Conservation (phyloP, 2,113 vertebrate genomes). For the Sterna hirundo region DNA sequence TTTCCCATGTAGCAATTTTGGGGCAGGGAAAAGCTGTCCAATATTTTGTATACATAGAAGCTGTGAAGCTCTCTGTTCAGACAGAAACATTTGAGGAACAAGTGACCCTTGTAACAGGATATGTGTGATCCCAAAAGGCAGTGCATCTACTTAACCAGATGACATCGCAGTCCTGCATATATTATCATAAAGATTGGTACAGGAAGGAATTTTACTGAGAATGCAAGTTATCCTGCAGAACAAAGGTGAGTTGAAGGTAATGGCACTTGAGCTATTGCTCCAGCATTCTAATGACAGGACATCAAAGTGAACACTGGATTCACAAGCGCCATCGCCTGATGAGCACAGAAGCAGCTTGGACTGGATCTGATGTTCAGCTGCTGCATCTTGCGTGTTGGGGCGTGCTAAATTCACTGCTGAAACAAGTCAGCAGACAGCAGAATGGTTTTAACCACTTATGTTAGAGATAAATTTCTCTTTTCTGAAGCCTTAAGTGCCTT, state of each 20-base stretch:
- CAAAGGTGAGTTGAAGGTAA: constrained; percentile 67
- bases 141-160: constrained; percentile 65
- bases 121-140: constrained; percentile 60
- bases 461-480: neutral
- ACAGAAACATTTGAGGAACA: constrained; percentile 67
- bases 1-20: constrained; percentile 71
- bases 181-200: constrained; percentile 57
- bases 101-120: constrained; percentile 76
- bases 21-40: constrained; percentile 57
- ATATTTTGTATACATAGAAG: constrained; percentile 67
- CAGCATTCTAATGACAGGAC: constrained; percentile 51
- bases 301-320: constrained; percentile 31
- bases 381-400: neutral
- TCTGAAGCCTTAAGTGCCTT: neutral
- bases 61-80: constrained; percentile 60
- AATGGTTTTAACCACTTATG: neutral
- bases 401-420: neutral
- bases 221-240: constrained; percentile 54
- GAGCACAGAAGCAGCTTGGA: neutral
- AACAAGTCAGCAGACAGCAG: neutral
- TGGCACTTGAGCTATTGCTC: neutral
- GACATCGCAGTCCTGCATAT: constrained; percentile 59
- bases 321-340: neutral
- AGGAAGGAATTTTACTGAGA: constrained; percentile 58
- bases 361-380: neutral